Evolutionary conservation across 2,888 invertebrate genomes (phyloP).

Genomic region (Amblyteles armatorius): DNA sequence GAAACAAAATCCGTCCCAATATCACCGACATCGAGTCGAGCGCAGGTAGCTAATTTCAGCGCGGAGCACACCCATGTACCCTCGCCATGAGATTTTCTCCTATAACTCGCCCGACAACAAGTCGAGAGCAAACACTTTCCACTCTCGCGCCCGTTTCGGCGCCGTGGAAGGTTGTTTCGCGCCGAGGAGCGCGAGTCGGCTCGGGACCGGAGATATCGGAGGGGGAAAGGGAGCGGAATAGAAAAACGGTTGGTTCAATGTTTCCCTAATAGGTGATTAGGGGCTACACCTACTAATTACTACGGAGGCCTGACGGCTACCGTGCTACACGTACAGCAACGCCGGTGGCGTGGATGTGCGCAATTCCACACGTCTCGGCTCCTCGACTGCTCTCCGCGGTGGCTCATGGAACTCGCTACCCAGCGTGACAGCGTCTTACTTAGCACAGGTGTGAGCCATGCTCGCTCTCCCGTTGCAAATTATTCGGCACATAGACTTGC

Average conservation of each 20-base stretch:
- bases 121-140: constrained; percentile 48
- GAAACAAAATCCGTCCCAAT: neutral
- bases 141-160: constrained; percentile 38
- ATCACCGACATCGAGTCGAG: neutral
- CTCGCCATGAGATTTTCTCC: neutral
- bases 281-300: constrained; percentile 67
- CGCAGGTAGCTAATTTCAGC: constrained; percentile 1
- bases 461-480: constrained; percentile 63
- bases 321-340: constrained; percentile 62
- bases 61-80: neutral
- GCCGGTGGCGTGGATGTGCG: constrained; percentile 27
- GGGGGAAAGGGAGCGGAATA: neutral
- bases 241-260: constrained; percentile 57
- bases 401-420: constrained; percentile 56
- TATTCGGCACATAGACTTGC: constrained; percentile 54
- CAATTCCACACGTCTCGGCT: constrained; percentile 57
- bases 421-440: constrained; percentile 69
- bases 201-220: constrained; percentile 2
- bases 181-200: constrained; percentile 34
- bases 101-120: neutral
- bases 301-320: constrained; percentile 60
- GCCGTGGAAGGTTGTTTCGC: constrained; percentile 41
- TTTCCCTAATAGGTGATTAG: constrained; percentile 69
- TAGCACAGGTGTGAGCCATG: constrained; percentile 63
- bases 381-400: constrained; percentile 21